These are phyloP conservation scores for Bufo bufo DNA, from an alignment of 2,113 vertebrate genomes.

Conservation along the genomic window DNA sequence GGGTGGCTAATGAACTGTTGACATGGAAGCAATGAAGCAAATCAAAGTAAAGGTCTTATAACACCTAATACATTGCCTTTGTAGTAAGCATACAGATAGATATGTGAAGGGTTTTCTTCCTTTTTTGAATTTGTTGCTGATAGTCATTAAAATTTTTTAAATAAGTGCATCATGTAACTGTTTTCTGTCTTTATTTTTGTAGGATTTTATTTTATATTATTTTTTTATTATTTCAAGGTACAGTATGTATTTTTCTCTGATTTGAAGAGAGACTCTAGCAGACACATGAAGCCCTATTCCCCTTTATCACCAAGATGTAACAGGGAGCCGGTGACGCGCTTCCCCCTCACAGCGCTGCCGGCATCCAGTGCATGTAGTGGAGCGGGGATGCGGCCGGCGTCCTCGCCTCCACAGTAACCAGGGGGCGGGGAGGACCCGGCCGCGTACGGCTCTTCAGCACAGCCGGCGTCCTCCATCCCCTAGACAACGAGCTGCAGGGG, in stretches of 20 bases:
- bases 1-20: conserved; percentile 30
- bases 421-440: too few species aligned
- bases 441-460: too few species aligned
- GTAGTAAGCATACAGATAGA: not conserved
- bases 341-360: too few species aligned
- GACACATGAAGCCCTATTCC: too few species aligned
- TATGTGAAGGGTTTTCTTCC: conserved; percentile 9
- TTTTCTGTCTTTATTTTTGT: not conserved
- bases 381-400: too few species aligned
- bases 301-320: too few species aligned
- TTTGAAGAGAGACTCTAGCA: too few species aligned
- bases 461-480: too few species aligned
- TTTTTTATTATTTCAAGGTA: not conserved
- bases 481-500: too few species aligned
- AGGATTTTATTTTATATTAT: not conserved
- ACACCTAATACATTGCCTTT: conserved; percentile 7
- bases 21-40: not conserved
- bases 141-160: not conserved
- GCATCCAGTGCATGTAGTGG: too few species aligned
- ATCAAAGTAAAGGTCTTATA: conserved; percentile 36
- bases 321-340: too few species aligned
- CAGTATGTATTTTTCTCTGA: not conserved
- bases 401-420: too few species aligned
- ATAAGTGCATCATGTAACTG: not conserved
- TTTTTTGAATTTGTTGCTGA: not conserved